Evolutionary conservation across 2,888 invertebrate genomes (phyloP).

Genomic region (Heterodera filipjevi): DNA sequence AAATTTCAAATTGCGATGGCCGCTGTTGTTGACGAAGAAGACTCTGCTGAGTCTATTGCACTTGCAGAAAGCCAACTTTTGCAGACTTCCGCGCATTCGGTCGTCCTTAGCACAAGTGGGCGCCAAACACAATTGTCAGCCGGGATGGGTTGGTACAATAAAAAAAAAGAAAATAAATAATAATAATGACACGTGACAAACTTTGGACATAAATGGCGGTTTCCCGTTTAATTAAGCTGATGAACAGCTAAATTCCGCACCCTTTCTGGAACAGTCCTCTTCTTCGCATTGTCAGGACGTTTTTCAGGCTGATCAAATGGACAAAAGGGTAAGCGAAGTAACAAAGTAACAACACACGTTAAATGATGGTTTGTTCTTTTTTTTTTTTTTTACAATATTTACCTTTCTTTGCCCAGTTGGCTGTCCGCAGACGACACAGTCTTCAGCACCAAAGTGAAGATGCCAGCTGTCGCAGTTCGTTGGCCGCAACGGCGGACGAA

Average conservation of each 20-base stretch:
- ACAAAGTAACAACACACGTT: no score
- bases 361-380: no score
- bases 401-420: background rate
- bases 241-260: background rate
- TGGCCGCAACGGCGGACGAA: conserved; percentile 64
- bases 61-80: background rate
- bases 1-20: background rate
- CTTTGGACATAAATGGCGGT: background rate
- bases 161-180: no score
- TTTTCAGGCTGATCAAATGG: conserved; percentile 25
- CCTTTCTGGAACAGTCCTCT: conserved; percentile 13
- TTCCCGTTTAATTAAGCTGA: background rate
- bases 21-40: background rate
- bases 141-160: background rate
- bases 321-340: conserved; percentile 7
- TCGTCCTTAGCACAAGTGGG: background rate
- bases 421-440: conserved; percentile 37
- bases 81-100: background rate
- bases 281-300: conserved; percentile 17
- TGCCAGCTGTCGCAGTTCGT: conserved; percentile 51
- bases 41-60: background rate
- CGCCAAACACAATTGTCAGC: background rate
- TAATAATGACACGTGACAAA: no score
- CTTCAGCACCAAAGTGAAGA: conserved; percentile 55
- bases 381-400: background rate